These are phyloP conservation scores for Alviniconcha strummeri DNA, from an alignment of 2,888 invertebrate species.

Conservation along the genomic window DNA sequence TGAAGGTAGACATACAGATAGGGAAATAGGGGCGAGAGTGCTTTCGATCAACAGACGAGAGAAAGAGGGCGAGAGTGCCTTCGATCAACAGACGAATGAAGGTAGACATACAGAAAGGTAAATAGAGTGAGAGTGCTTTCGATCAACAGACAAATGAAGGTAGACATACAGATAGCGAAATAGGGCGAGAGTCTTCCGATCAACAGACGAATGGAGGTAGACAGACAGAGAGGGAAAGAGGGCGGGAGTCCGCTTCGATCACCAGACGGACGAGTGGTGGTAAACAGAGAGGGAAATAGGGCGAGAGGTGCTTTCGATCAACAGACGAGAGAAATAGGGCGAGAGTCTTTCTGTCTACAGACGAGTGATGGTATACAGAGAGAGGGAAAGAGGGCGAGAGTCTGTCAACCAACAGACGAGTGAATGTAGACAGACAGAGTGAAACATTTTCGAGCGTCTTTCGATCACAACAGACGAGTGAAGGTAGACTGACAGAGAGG, in stretches of 20 bases:
- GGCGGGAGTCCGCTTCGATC: not conserved
- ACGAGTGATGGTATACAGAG: too few relatives aligned
- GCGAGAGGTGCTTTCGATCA: not conserved
- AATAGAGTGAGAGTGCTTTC: not conserved
- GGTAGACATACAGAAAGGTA: not conserved
- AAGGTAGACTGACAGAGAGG: not conserved
- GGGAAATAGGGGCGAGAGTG: not conserved
- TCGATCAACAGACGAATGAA: not conserved
- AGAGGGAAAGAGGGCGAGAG: too few relatives aligned
- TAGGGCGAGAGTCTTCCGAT: not conserved
- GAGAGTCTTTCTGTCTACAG: too few relatives aligned
- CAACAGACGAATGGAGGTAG: not conserved
- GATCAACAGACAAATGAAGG: not conserved
- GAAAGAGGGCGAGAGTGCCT: not conserved
- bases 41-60: not conserved
- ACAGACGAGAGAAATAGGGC: too few relatives aligned
- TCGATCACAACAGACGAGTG: too few relatives aligned
- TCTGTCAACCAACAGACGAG: too few relatives aligned
- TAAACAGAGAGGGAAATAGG: not conserved
- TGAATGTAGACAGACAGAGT: too few relatives aligned
- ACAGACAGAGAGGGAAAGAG: not conserved
- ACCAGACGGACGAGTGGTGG: too few relatives aligned
- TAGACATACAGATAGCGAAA: not conserved
- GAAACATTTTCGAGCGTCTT: too few relatives aligned
- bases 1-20: not conserved